Conservation (phyloP, 2,113 vertebrate genomes). For the Indicator maculatus region DNA sequence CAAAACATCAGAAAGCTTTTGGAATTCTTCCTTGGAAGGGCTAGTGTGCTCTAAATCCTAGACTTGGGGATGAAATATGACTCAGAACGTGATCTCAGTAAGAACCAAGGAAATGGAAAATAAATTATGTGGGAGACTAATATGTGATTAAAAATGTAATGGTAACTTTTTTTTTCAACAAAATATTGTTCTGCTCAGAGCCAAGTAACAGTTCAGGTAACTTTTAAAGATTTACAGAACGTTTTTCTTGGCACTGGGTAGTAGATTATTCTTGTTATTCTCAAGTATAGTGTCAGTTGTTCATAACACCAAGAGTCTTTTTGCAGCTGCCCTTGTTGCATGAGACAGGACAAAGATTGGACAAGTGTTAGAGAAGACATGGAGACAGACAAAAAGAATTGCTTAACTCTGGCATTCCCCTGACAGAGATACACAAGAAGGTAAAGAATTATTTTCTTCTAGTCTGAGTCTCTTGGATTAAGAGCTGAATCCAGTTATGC, state of each 20-base stretch:
- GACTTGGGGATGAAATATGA: neutral
- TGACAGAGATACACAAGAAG: neutral
- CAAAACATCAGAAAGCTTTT: slow-evolving; percentile 25
- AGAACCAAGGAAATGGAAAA: slow-evolving; percentile 30
- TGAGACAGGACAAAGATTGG: neutral
- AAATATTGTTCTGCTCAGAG: neutral
- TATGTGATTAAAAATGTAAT: slow-evolving; percentile 9
- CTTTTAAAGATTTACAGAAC: neutral
- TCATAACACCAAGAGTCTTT: neutral
- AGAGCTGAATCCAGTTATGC: neutral
- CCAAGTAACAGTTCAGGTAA: neutral
- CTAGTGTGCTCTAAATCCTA: neutral
- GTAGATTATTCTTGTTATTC: neutral
- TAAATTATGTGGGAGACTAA: neutral
- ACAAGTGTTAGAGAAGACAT: neutral
- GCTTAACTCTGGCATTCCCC: neutral
- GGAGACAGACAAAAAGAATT: neutral
- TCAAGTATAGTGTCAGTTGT: neutral
- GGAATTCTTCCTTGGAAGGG: slow-evolving; percentile 23
- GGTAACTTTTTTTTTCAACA: neutral
- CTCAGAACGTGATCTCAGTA: neutral
- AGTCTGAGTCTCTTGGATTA: neutral
- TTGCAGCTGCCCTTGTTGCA: neutral
- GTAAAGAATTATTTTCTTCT: neutral
- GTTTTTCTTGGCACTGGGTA: neutral